A percentile compares a stretch with the other conserved stretches of the same genome.
Evolutionary conservation across 2,797 vertebrate species (phyloP).

Genomic region (Propithecus deckenii): DNA sequence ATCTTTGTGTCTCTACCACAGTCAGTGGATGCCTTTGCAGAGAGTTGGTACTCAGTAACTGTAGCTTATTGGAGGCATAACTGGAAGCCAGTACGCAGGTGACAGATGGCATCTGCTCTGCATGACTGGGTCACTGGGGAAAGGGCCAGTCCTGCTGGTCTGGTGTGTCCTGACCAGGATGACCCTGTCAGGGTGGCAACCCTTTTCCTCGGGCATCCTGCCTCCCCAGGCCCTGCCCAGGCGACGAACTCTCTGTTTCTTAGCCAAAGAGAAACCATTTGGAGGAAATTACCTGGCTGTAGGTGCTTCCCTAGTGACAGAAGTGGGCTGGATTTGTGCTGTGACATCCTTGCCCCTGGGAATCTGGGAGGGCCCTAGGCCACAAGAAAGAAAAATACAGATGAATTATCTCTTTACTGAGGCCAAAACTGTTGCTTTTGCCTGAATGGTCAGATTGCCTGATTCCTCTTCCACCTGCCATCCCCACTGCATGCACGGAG

Average conservation of each 20-base stretch:
- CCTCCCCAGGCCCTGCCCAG: neutral
- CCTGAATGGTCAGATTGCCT: neutral
- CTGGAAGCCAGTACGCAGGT: neutral
- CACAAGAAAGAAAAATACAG: neutral
- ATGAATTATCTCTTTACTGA: neutral
- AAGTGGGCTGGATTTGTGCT: neutral
- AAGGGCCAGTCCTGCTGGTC: neutral
- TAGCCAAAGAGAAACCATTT: neutral
- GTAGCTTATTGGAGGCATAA: neutral
- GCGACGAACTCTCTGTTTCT: neutral
- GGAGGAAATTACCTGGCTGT: neutral
- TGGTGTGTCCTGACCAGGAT: neutral
- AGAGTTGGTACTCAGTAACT: neutral
- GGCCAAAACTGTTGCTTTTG: neutral
- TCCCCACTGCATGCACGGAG: accelerated
- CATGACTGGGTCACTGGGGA: neutral
- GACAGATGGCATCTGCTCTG: slow-evolving; percentile 3
- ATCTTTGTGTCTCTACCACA: neutral
- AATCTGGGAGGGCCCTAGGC: neutral
- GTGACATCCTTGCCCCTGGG: neutral
- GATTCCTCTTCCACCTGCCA: neutral
- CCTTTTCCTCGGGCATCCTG: neutral
- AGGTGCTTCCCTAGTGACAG: neutral
- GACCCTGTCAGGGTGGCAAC: neutral
- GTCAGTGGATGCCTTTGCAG: neutral